Base-by-base conservation (phyloP, 30 jellyfish, hydroid and myxozoan genomes). In the Mastigias papua region DNA sequence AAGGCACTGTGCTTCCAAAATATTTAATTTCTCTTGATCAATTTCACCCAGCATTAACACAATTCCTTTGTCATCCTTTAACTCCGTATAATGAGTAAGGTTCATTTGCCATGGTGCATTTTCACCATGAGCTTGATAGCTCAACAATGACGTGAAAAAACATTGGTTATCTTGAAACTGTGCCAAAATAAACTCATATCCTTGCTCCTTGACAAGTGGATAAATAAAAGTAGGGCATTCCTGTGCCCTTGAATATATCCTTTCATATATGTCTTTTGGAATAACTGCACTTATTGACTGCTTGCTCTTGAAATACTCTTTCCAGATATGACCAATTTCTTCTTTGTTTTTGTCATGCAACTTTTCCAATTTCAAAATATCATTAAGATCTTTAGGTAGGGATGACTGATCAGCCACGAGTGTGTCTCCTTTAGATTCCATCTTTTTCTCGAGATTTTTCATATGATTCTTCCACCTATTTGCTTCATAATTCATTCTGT, bases 71-170 rank as follows among this genome's bases (percentile, higher is more conserved):
- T 80, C 90, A 20, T 94, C 97, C 82, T 69, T 82, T 42, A 94
- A 64, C 76, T 94, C 98, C 2, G 97, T 84, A 81, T 83, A 94
- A 84, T 83, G 96, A 7, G 96, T 81, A 25, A 94, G 51, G 48
- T 84, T 75, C 81, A 94, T 48, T 69, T 84, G 97, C 98, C 98
- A 94, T 10, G 98, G 98, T 48, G 98, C 98, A 72, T 84, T 86
- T 46, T 89, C 98, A 33, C 97, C 98, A 73, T 89, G 97, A 3
- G 74, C 95, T 73, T 94, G 98, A 74, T 51, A 93, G 79, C 70
- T 89, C 26, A 93, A 69, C 25, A 93, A 62, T 69, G 98, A 93
- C 1, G 98, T 93, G 61, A 93, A 93, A 84, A 57, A 87, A 30
- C 98, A 93, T 32, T 50, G 82, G 68, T 88, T 72, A 23, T 70